Percentiles rank a stretch among this genome's conserved stretches.
Evolutionary conservation across 1,140 invertebrate species (phyloP).

Genomic region (Mamestra configurata): DNA sequence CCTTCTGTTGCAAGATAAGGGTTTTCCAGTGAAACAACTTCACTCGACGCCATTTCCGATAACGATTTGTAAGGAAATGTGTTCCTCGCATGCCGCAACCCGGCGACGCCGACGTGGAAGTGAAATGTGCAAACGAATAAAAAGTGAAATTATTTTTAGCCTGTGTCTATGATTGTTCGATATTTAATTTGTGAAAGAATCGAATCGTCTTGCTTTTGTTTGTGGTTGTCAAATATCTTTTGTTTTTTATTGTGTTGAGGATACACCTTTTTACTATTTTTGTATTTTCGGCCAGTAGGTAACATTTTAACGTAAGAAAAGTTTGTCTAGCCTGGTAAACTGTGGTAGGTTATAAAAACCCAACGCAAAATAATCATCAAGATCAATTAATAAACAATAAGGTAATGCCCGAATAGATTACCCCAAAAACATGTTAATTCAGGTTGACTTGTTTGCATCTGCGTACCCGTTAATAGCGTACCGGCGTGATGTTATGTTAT

Average conservation of each 20-base stretch:
- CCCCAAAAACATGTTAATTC: no score
- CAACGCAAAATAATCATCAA: no score
- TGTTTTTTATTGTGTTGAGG: not conserved
- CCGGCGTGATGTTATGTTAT: no score
- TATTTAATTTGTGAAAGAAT: not conserved
- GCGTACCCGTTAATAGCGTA: no score
- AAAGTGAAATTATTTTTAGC: constrained; percentile 36
- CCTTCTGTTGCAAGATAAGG: constrained; percentile 70
- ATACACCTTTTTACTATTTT: not conserved
- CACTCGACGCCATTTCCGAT: constrained; percentile 75
- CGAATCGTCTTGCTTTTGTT: not conserved
- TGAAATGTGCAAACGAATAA: constrained; percentile 31
- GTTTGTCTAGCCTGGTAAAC: no score
- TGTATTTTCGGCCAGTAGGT: not conserved
- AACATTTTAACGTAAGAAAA: no score
- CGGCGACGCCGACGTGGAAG: constrained; percentile 60
- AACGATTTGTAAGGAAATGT: constrained; percentile 80
- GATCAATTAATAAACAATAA: no score
- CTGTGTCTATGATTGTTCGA: constrained; percentile 1
- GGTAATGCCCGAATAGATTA: no score
- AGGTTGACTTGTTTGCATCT: no score
- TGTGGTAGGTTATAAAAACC: not conserved
- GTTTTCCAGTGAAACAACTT: constrained; percentile 78
- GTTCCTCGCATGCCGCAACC: constrained; percentile 56
- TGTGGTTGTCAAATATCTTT: not conserved